phyloP scores from a whole-genome alignment of 1,140 invertebrate species.

The Tetramorium parvispinum region DNA sequence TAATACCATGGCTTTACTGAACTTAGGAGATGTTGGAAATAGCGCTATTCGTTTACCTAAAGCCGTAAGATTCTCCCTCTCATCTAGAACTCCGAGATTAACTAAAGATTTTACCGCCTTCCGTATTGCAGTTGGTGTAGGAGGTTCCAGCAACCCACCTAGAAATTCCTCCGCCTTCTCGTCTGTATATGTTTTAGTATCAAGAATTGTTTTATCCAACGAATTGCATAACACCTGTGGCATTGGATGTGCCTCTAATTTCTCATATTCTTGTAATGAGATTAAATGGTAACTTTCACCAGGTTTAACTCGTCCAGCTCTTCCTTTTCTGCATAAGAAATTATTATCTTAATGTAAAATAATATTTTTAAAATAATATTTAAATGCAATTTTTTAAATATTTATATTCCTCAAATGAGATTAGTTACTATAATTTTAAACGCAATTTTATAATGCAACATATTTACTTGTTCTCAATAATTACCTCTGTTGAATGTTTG shows the following conservation, averaged over 20 bases:
- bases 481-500: conserved; percentile 88
- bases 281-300: conserved; percentile 94
- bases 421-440: no score
- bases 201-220: conserved; percentile 88
- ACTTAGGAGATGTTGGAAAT: conserved; percentile 86
- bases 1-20: conserved; percentile 87
- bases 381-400: conserved; percentile 1
- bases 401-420: background rate
- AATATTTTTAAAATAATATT: background rate
- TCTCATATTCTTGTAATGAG: conserved; percentile 84
- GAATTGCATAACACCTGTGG: conserved; percentile 88
- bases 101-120: conserved; percentile 86
- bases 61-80: conserved; percentile 86
- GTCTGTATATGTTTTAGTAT: conserved; percentile 86
- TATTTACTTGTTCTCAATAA: background rate
- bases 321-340: conserved; percentile 84
- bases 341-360: background rate
- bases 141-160: conserved; percentile 86
- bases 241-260: conserved; percentile 85
- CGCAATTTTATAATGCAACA: background rate
- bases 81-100: conserved; percentile 86
- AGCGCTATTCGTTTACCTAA: conserved; percentile 86
- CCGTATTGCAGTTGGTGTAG: conserved; percentile 81
- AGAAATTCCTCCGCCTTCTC: conserved; percentile 86
- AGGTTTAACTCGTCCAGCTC: conserved; percentile 90